Base-by-base conservation (phyloP, 2,888 invertebrate genomes). In the Gastracanthus pulcherrimus region DNA sequence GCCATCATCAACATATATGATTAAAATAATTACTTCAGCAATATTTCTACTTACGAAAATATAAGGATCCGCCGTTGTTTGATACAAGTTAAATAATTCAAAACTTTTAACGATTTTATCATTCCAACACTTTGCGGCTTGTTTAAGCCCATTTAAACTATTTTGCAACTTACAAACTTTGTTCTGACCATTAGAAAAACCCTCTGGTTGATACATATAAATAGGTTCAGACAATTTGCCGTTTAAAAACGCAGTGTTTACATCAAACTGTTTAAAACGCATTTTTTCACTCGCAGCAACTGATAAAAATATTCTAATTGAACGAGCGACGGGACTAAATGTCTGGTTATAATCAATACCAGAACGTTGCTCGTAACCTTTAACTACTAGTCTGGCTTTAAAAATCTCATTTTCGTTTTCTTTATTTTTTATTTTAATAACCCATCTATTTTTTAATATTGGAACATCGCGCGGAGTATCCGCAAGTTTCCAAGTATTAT, bases 161-260 rank as follows among this genome's bases (percentile, higher is more conserved):
- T 45, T 64, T 48, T 51, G 16, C 11, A 64, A 55, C 23, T 67
- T 55, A 66, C 76, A 64, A 7, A 64, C 38, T 48, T 48, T 36
- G 11, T 38, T 66, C 38, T 13, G 7, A 19, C 23, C 19, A 26
- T 23, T 34, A 19, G 48, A 1, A 48, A 45, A 76, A 66, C 67
- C 67, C 29, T 76, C 67, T 5, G 38, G 67, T 55, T 76, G 51
- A 38, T 55, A 7, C 76, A 67, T 76, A 45, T 76, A 58, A 11
- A 26, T n/a, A n/a, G 41, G 41, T 58, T 67, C 67, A 5, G 36
- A 9, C 23, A 76, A 55, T 16, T 76, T 58, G 13, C 67, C 76
- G n/a, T 77, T 77, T 60, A 60, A 67, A 58, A 69, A 77, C 3
- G 70, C 77, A 31, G 60, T 45, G n/a, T 77, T 77, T 38, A 77